Percentiles rank a stretch among this genome's conserved stretches.
Conservation (phyloP, 2,113 vertebrate genomes). For the Oreamnos americanus region DNA sequence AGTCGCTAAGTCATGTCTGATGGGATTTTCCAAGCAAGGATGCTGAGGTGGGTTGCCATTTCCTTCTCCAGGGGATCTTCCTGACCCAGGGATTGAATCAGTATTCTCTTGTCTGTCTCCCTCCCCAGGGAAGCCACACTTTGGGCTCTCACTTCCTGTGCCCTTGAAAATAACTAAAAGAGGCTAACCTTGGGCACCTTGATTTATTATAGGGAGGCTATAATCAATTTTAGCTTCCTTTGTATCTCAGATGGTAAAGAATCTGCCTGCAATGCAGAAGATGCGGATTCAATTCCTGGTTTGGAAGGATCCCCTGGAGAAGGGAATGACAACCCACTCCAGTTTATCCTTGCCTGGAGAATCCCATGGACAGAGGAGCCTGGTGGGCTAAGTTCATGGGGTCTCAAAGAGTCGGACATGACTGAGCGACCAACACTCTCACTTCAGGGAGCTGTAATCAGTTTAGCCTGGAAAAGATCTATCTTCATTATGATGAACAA, state of each 20-base stretch:
- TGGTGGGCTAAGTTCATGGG: not conserved
- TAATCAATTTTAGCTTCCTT: not conserved
- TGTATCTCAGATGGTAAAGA: not conserved
- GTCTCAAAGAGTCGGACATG: not conserved
- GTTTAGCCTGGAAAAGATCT: not conserved
- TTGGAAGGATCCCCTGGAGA: not conserved
- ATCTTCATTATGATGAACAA: not conserved
- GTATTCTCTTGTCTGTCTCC: not conserved
- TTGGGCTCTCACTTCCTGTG: not conserved
- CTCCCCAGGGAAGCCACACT: not conserved
- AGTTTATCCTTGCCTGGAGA: not conserved
- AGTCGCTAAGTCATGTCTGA: not conserved
- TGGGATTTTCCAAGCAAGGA: not conserved
- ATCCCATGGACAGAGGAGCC: not conserved
- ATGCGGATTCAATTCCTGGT: accelerated
- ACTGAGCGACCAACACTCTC: not conserved
- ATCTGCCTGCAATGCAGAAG: not conserved
- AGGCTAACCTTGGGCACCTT: not conserved
- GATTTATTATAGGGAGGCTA: not conserved
- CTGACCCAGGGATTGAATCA: not conserved
- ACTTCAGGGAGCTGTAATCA: not conserved
- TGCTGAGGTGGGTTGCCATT: not conserved
- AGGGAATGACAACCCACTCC: not conserved
- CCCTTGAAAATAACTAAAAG: not conserved
- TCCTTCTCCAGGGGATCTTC: not conserved